These are phyloP conservation scores for Sebastolobus alascanus DNA, from an alignment of 2,797 vertebrate species.

Conservation along the genomic window DNA sequence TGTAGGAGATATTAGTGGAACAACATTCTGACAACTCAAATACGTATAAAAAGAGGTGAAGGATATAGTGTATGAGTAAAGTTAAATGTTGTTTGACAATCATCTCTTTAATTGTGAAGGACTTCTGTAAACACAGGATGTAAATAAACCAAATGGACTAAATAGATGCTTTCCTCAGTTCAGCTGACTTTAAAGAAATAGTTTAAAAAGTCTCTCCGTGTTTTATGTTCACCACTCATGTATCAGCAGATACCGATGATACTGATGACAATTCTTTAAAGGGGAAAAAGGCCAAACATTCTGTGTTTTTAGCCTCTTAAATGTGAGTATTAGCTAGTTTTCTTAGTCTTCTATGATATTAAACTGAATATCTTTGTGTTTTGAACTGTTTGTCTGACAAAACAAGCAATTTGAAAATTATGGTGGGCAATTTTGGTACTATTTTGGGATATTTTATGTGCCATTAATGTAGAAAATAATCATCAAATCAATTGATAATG, in stretches of 20 bases:
- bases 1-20: neutral
- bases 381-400: neutral
- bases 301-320: no score
- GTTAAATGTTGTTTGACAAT: no score
- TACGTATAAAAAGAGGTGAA: neutral
- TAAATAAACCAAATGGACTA: no score
- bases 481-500: accelerated
- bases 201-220: neutral
- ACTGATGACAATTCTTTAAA: neutral
- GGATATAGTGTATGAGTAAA: neutral
- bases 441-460: neutral
- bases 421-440: neutral
- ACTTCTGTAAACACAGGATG: no score
- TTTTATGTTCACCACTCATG: neutral
- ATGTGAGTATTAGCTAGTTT: no score
- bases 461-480: neutral
- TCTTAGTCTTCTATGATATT: neutral
- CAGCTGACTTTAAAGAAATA: no score
- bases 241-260: neutral
- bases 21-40: neutral
- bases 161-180: no score
- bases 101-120: no score
- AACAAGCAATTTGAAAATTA: neutral
- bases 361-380: neutral
- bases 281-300: neutral